phyloP scores from a whole-genome alignment of 2,888 invertebrate genomes.

The Nomada ferruginata region DNA sequence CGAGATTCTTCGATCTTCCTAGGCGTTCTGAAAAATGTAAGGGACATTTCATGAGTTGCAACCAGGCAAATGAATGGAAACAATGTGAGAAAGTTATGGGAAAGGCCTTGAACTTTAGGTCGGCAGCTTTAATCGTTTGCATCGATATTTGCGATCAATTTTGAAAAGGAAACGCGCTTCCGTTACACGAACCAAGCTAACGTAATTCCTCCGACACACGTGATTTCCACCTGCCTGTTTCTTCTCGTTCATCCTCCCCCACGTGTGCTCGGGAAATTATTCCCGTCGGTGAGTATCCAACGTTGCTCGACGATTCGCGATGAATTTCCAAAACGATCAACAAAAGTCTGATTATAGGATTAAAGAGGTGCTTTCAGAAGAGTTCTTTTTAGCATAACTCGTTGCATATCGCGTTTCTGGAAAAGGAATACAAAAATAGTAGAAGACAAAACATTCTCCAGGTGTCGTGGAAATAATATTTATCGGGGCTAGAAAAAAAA shows the following conservation, averaged over 20 bases:
- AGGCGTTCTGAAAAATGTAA: background rate
- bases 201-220: constrained; percentile 18
- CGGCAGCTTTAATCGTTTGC: constrained; percentile 49
- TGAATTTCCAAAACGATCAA: background rate
- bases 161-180: constrained; percentile 39
- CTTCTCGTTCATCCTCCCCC: constrained; percentile 32
- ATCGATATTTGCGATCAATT: constrained; percentile 52
- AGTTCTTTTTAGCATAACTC: background rate
- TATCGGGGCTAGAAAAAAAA: background rate
- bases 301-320: constrained; percentile 37
- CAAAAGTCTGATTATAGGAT: constrained; percentile 32
- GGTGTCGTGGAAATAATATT: too few species aligned
- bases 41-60: constrained; percentile 41
- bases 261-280: constrained; percentile 10
- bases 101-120: constrained; percentile 36
- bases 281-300: constrained; percentile 1
- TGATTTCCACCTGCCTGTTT: constrained; percentile 14
- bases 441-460: too few species aligned
- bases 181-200: constrained; percentile 18
- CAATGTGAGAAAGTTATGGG: constrained; percentile 48
- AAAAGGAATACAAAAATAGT: background rate
- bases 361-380: background rate
- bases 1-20: background rate
- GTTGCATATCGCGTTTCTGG: constrained; percentile 47
- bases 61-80: constrained; percentile 7